These are phyloP conservation scores for Lycia hirtaria DNA, from an alignment of 2,888 invertebrate species.

Conservation along the genomic window DNA sequence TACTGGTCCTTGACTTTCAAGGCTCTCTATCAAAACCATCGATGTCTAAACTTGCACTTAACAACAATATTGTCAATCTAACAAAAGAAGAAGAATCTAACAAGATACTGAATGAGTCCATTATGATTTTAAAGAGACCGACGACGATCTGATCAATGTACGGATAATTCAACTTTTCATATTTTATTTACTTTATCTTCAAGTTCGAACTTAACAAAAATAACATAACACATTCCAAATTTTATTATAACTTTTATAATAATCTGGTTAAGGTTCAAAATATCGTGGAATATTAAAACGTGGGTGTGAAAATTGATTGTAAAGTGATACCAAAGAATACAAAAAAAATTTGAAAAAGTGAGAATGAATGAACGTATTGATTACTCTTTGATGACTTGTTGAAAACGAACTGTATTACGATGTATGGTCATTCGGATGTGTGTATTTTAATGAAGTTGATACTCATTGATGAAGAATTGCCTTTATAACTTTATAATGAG, in stretches of 20 bases:
- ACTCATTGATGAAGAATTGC: neutral
- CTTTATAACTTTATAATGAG: neutral
- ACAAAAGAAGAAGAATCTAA: constrained; percentile 54
- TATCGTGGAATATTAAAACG: neutral
- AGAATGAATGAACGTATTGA: constrained; percentile 43
- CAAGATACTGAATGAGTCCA: constrained; percentile 49
- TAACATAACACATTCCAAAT: neutral
- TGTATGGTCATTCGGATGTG: constrained; percentile 1
- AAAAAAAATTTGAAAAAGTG: constrained; percentile 36
- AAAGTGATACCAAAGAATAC: constrained; percentile 30
- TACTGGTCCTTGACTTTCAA: neutral
- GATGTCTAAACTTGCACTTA: constrained; percentile 41
- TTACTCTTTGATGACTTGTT: constrained; percentile 37
- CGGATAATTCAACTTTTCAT: constrained; percentile 50
- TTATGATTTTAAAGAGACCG: constrained; percentile 43
- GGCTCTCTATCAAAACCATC: constrained; percentile 31
- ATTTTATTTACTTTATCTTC: constrained; percentile 46
- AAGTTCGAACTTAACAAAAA: constrained; percentile 29
- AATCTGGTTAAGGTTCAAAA: constrained; percentile 10
- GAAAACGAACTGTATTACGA: constrained; percentile 19
- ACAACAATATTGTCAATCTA: constrained; percentile 54
- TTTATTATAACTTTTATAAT: neutral
- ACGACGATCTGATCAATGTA: constrained; percentile 46
- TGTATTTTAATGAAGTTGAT: constrained; percentile 14
- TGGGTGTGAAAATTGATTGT: neutral